Evolutionary conservation across 2,888 invertebrate genomes (phyloP).

Genomic region (Prosapia bicincta): DNA sequence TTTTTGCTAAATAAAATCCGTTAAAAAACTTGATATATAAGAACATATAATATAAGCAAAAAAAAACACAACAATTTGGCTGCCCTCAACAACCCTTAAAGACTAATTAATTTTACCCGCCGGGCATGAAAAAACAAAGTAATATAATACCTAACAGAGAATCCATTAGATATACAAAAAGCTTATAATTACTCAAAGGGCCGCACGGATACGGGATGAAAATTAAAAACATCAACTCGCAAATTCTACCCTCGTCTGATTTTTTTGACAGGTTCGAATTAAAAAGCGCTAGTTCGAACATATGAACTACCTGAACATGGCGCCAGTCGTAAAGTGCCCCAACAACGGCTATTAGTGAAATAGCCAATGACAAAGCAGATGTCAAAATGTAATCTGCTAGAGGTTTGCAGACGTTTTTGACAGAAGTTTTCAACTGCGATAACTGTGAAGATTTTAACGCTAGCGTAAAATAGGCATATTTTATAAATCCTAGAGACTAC

Average conservation of each 20-base stretch:
- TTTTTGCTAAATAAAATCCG: too few relatives aligned
- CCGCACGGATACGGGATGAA: background rate
- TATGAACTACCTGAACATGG: background rate
- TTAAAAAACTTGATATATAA: too few relatives aligned
- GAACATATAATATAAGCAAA: too few relatives aligned
- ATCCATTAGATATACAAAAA: background rate
- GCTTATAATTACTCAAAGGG: background rate
- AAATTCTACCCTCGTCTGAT: background rate
- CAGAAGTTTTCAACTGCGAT: too few relatives aligned
- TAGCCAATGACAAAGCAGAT: background rate
- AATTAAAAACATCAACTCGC: background rate
- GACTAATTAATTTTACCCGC: background rate
- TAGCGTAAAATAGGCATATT: too few relatives aligned
- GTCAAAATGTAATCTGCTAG: background rate
- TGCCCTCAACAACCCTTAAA: background rate
- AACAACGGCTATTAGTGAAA: background rate
- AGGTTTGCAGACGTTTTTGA: background rate
- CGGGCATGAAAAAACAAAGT: background rate
- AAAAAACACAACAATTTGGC: too few relatives aligned
- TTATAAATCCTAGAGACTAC: background rate
- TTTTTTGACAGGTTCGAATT: background rate
- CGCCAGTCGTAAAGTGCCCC: background rate
- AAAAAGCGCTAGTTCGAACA: background rate
- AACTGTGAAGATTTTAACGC: too few relatives aligned
- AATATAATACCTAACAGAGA: background rate